Evolutionary conservation across 2,888 invertebrate genomes (phyloP).

Genomic region (Epistrophella euchroma): DNA sequence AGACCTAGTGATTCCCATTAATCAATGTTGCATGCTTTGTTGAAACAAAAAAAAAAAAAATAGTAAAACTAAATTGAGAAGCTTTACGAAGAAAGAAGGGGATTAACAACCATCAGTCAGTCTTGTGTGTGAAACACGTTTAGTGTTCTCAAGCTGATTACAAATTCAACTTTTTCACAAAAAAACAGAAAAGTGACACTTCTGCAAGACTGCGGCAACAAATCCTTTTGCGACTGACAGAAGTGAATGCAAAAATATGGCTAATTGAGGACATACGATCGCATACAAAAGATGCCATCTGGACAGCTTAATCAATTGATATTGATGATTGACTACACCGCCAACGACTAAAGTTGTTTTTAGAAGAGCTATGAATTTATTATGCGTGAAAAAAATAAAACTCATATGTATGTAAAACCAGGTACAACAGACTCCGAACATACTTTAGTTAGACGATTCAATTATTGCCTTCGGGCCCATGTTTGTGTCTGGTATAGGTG

Average conservation of each 20-base stretch:
- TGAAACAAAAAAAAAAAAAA: conserved; percentile 4
- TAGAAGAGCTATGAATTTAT: conserved; percentile 60
- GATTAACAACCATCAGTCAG: conserved; percentile 11
- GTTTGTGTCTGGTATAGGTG: background rate
- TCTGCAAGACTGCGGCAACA: conserved; percentile 42
- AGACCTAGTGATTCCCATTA: conserved; percentile 58
- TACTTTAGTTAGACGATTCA: conserved; percentile 26
- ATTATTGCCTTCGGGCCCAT: conserved; percentile 5
- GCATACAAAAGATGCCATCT: conserved; percentile 45
- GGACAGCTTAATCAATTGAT: conserved; percentile 64
- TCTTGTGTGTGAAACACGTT: conserved; percentile 9
- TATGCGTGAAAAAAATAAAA: conserved; percentile 51
- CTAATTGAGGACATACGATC: conserved; percentile 63
- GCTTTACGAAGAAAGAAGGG: conserved; percentile 1
- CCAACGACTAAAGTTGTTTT: conserved; percentile 13
- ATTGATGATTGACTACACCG: conserved; percentile 47
- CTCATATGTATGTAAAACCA: conserved; percentile 29
- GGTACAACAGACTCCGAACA: conserved; percentile 17
- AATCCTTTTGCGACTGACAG: conserved; percentile 65
- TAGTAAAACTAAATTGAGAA: conserved; percentile 14
- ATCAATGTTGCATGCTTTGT: conserved; percentile 58
- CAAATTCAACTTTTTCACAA: conserved; percentile 49
- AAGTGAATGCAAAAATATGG: conserved; percentile 67
- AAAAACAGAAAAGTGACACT: conserved; percentile 14
- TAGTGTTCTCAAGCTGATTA: conserved; percentile 52